Percentiles rank a stretch among this genome's conserved stretches.
phyloP scores from a whole-genome alignment of 2,797 vertebrate genomes.

The Cyprinodon diabolis region DNA sequence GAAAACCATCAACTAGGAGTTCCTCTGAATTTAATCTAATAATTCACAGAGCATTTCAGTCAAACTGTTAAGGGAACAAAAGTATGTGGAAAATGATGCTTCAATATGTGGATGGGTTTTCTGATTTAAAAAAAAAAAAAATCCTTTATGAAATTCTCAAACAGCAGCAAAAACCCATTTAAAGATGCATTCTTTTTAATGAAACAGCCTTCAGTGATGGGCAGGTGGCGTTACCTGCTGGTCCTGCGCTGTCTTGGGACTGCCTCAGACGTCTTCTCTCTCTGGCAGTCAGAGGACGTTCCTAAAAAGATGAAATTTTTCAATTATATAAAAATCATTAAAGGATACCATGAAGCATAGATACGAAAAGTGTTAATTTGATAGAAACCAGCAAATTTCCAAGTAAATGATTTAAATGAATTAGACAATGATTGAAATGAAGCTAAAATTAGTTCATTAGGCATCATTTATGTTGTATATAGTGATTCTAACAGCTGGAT shows the following conservation, averaged over 20 bases:
- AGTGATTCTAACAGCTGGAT: no score
- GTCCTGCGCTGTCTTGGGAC: conserved; percentile 80
- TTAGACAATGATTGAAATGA: no score
- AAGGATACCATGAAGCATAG: not conserved
- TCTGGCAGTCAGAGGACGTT: conserved; percentile 90
- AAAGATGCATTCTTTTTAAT: not conserved
- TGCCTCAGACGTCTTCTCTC: conserved; percentile 93
- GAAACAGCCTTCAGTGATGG: not conserved
- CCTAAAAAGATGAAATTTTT: conserved; percentile 71
- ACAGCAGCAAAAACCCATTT: not conserved
- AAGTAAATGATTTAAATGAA: no score
- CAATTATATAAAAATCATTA: conserved; percentile 2
- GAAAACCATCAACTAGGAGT: conserved; percentile 5
- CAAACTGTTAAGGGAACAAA: not conserved
- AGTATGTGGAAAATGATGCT: not conserved
- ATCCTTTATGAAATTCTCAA: not conserved
- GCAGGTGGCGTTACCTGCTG: conserved; percentile 75
- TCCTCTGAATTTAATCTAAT: not conserved
- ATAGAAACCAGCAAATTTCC: no score
- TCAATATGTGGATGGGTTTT: not conserved
- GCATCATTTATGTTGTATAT: no score
- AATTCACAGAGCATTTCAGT: not conserved
- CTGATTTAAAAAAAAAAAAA: no score
- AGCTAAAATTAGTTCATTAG: no score
- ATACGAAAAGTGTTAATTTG: not conserved